phyloP scores from a whole-genome alignment of 2,113 vertebrate genomes.

The Canis aureus region DNA sequence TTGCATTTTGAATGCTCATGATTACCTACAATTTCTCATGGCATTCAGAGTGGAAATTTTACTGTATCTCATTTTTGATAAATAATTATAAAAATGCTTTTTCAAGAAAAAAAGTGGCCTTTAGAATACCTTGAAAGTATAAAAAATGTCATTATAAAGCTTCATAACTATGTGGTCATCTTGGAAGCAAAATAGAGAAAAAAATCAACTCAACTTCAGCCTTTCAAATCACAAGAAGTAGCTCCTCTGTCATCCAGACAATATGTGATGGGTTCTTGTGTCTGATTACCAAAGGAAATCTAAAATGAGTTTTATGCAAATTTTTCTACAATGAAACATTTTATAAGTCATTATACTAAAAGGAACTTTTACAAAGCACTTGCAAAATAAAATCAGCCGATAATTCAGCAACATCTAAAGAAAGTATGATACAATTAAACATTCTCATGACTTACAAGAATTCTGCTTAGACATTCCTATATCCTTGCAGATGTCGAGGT shows the following conservation, averaged over 20 bases:
- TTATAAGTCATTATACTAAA: slow-evolving; percentile 76
- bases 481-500: background rate
- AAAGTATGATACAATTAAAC: slow-evolving; percentile 77
- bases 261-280: slow-evolving; percentile 65
- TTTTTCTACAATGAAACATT: slow-evolving; percentile 75
- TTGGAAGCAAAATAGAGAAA: slow-evolving; percentile 68
- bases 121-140: slow-evolving; percentile 58
- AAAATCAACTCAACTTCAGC: slow-evolving; percentile 50
- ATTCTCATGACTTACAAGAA: slow-evolving; percentile 48
- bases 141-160: slow-evolving; percentile 59
- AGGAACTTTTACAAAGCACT: slow-evolving; percentile 77
- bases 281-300: slow-evolving; percentile 75
- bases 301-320: slow-evolving; percentile 81
- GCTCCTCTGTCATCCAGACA: slow-evolving; percentile 70
- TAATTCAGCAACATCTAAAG: slow-evolving; percentile 66
- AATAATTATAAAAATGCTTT: slow-evolving; percentile 78
- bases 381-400: slow-evolving; percentile 74
- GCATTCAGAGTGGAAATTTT: slow-evolving; percentile 66
- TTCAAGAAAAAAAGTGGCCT: slow-evolving; percentile 58
- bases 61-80: slow-evolving; percentile 77
- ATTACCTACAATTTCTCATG: slow-evolving; percentile 71
- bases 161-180: slow-evolving; percentile 72
- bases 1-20: slow-evolving; percentile 63
- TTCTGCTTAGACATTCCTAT: background rate
- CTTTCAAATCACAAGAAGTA: slow-evolving; percentile 70